Evolutionary conservation across 2,888 invertebrate genomes (phyloP).

Genomic region (Ligdia adustata): DNA sequence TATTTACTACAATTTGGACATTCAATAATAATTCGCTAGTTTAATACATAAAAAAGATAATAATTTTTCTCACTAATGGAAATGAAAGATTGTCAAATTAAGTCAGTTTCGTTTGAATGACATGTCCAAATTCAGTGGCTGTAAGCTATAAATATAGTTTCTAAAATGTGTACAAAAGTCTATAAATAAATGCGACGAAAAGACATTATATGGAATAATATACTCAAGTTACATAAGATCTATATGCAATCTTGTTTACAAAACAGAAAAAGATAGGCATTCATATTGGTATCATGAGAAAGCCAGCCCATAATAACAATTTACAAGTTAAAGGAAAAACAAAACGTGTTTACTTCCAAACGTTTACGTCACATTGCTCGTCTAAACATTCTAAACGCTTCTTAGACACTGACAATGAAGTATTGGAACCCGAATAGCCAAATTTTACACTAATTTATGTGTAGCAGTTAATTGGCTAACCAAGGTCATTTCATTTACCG

Average conservation of each 20-base stretch:
- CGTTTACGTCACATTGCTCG: conserved; percentile 6
- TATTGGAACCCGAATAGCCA: conserved; percentile 3
- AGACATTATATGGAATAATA: neutral
- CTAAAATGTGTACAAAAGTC: too few species aligned
- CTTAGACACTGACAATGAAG: conserved; percentile 11
- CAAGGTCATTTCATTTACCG: conserved; percentile 10
- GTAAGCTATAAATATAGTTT: too few species aligned
- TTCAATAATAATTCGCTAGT: too few species aligned
- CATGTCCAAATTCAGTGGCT: too few species aligned
- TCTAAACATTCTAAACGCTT: conserved; percentile 9
- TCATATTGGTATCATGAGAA: neutral
- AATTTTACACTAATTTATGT: conserved; percentile 1
- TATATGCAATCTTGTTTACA: neutral
- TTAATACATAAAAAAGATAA: too few species aligned
- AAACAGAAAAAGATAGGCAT: neutral
- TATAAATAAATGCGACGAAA: neutral
- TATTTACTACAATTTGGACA: too few species aligned
- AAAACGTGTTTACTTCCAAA: neutral
- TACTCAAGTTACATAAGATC: too few species aligned
- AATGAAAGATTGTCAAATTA: too few species aligned
- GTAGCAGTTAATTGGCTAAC: neutral
- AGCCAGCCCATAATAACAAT: neutral
- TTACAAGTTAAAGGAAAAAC: too few species aligned
- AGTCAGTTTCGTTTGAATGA: too few species aligned
- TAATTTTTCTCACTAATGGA: too few species aligned